A percentile compares a stretch with the other conserved stretches of the same genome.
These are phyloP conservation scores for Ibycter americanus DNA, from an alignment of 2,797 vertebrate genomes.

Conservation along the genomic window DNA sequence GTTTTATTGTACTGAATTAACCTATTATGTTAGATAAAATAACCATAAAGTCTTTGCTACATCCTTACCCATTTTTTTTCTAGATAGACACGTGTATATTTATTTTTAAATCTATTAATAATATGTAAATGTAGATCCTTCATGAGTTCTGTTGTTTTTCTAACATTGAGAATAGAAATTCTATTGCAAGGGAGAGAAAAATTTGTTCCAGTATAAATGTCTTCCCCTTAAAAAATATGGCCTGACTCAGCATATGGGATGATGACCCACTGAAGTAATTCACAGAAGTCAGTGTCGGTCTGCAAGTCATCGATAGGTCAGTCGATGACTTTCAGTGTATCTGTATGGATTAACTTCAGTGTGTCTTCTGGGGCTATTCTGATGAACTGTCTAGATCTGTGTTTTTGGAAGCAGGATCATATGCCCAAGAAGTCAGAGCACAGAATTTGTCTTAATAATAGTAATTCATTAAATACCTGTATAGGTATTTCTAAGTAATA, in stretches of 20 bases:
- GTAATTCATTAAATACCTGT: not conserved
- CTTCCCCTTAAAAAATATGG: not conserved
- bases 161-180: not conserved
- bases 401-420: not conserved
- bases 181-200: not conserved
- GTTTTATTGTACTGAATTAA: not conserved
- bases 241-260: not conserved
- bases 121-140: not conserved
- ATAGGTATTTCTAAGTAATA: not conserved
- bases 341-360: not conserved
- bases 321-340: not conserved
- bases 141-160: not conserved
- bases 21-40: not conserved
- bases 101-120: not conserved
- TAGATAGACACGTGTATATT: not conserved
- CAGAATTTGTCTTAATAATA: not conserved
- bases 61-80: not conserved
- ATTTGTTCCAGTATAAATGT: not conserved
- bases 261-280: not conserved
- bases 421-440: not conserved
- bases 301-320: not conserved
- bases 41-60: not conserved
- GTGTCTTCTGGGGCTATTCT: not conserved
- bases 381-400: not conserved
- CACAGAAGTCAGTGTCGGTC: not conserved